phyloP scores from a whole-genome alignment of 64 coral and sea anemone genomes.

The Astreopora myriophthalma region DNA sequence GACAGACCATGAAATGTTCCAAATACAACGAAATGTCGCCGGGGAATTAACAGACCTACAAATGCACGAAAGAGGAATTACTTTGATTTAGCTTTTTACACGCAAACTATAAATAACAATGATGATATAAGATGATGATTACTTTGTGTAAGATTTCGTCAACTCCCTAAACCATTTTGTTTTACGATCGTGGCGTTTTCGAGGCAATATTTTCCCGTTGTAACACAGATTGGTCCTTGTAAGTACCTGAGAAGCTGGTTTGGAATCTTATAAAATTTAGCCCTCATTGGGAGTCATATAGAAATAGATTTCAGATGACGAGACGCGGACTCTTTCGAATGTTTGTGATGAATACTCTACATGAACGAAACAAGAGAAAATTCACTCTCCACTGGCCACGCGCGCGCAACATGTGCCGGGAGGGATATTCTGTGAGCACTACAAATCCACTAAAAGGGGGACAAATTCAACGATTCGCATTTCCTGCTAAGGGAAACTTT shows the following conservation, averaged over 20 bases:
- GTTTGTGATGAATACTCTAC: background rate
- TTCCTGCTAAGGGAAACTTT: background rate
- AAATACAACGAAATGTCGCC: background rate
- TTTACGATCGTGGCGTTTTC: background rate
- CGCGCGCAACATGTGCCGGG: conserved; percentile 43
- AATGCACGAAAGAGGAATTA: background rate
- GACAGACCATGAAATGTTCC: background rate
- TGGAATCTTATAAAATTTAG: background rate
- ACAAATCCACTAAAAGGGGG: background rate
- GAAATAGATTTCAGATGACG: background rate
- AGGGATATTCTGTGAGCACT: background rate
- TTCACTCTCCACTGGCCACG: background rate
- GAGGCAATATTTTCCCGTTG: background rate
- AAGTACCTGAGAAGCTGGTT: background rate
- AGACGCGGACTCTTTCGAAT: background rate
- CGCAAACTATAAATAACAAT: background rate
- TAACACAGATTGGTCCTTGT: background rate
- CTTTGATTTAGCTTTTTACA: background rate
- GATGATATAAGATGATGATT: background rate
- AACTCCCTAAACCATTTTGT: conserved; percentile 4
- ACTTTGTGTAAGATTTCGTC: background rate
- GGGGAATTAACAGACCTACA: background rate
- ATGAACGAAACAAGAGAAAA: background rate
- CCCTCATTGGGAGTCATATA: background rate
- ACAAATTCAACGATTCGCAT: background rate